Conservation (phyloP, 2,797 vertebrate species). For the Enteromius afrohamiltoni region DNA sequence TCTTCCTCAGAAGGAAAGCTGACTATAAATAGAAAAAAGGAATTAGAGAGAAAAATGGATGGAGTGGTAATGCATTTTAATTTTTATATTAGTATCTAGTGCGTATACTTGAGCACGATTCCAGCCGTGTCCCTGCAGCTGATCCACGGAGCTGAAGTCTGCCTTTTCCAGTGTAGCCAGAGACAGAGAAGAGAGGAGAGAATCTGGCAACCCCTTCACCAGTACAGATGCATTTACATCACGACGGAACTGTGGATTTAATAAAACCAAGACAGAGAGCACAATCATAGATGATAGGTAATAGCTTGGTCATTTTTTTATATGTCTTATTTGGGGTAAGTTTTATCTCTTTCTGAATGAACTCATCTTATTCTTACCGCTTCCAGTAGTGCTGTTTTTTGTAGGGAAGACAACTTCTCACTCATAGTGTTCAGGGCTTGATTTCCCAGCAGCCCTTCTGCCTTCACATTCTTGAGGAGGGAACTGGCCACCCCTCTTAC, state of each 20-base stretch:
- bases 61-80: background rate
- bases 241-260: constrained; percentile 60
- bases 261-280: background rate
- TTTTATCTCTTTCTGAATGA: background rate
- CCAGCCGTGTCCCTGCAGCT: constrained; percentile 66
- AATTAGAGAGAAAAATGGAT: background rate
- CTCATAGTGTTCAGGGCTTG: constrained; percentile 65
- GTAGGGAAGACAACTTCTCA: constrained; percentile 64
- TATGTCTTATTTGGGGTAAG: background rate
- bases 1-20: constrained; percentile 60
- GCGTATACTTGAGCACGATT: constrained; percentile 68
- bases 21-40: constrained; percentile 50
- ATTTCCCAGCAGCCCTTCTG: constrained; percentile 60
- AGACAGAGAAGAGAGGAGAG: constrained; percentile 66
- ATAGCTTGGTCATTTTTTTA: background rate
- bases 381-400: constrained; percentile 69
- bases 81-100: background rate
- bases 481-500: constrained; percentile 64
- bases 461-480: constrained; percentile 61
- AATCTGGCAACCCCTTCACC: constrained; percentile 59
- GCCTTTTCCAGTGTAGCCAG: constrained; percentile 64
- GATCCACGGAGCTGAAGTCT: constrained; percentile 63
- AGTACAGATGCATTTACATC: constrained; percentile 60
- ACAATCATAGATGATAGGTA: background rate
- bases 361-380: constrained; percentile 64